phyloP scores from a whole-genome alignment of 1,140 invertebrate genomes.

The Tenebrio molitor region DNA sequence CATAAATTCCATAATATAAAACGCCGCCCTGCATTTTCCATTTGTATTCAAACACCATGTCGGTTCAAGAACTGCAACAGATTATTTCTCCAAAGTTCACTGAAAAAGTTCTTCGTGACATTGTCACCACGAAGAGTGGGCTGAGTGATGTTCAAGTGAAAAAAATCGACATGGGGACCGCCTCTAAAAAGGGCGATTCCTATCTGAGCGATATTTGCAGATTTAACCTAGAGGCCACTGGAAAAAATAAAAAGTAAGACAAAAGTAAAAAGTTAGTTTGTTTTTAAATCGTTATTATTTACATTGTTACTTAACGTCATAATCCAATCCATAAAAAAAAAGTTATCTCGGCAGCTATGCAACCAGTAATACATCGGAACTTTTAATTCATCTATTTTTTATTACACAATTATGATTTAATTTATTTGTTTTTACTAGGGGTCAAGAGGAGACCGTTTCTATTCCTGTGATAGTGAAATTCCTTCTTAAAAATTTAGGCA shows the following conservation, averaged over 20 bases:
- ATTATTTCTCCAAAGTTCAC: conserved; percentile 64
- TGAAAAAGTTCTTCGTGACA: conserved; percentile 66
- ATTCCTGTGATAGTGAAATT: conserved; percentile 74
- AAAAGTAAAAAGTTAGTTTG: no score
- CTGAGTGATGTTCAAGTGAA: conserved; percentile 67
- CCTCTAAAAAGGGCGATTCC: conserved; percentile 75
- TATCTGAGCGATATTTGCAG: conserved; percentile 75
- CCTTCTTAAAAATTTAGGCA: conserved; percentile 73
- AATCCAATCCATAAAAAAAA: no score
- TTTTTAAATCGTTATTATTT: no score
- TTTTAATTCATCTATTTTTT: not conserved
- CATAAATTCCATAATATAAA: no score
- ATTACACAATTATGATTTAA: conserved; percentile 28
- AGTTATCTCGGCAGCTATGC: conserved; percentile 20
- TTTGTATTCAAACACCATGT: conserved; percentile 9
- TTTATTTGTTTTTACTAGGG: conserved; percentile 27
- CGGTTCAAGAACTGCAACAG: conserved; percentile 29
- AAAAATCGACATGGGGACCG: conserved; percentile 65
- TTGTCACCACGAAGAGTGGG: conserved; percentile 64
- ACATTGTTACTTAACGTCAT: no score
- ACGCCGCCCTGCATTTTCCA: no score
- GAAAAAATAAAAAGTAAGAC: conserved; percentile 57
- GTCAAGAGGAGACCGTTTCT: conserved; percentile 56
- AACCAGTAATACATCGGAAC: conserved; percentile 29
- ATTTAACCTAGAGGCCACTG: conserved; percentile 70